Evolutionary conservation across 2,888 invertebrate species (phyloP).

Genomic region (Allygus modestus): DNA sequence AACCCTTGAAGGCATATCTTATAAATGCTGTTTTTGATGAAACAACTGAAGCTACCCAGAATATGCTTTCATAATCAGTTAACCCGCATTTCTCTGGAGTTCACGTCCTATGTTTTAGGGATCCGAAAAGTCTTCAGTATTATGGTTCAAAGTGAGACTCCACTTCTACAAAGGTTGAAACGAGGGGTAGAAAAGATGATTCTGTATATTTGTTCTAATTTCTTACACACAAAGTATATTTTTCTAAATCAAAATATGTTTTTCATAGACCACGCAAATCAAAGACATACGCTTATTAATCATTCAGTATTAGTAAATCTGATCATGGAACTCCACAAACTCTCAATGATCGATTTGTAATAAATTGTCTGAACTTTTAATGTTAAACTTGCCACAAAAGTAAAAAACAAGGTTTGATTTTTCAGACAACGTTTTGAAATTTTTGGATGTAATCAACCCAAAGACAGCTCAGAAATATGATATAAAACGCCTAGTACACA

Average conservation of each 20-base stretch:
- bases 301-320: no score
- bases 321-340: no score
- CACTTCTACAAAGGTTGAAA: slow-evolving; percentile 47
- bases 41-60: slow-evolving; percentile 32
- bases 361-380: no score
- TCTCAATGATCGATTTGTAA: no score
- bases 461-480: slow-evolving; percentile 46
- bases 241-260: no score
- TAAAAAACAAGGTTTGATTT: slow-evolving; percentile 60
- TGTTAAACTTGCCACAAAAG: no score
- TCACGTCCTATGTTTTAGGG: slow-evolving; percentile 61
- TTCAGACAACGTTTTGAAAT: slow-evolving; percentile 53
- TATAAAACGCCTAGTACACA: slow-evolving; percentile 11
- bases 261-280: no score
- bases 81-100: slow-evolving; percentile 49
- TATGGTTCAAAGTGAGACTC: slow-evolving; percentile 55
- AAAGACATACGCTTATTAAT: no score
- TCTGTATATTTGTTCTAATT: no score
- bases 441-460: slow-evolving; percentile 50
- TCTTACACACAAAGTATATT: no score
- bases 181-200: no score
- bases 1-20: slow-evolving; percentile 35
- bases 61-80: slow-evolving; percentile 50
- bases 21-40: slow-evolving; percentile 30
- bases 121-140: slow-evolving; percentile 59